Evolutionary conservation across 53 echinoderm and acorn worm species (phyloP).

Genomic region (Crossaster papposus): DNA sequence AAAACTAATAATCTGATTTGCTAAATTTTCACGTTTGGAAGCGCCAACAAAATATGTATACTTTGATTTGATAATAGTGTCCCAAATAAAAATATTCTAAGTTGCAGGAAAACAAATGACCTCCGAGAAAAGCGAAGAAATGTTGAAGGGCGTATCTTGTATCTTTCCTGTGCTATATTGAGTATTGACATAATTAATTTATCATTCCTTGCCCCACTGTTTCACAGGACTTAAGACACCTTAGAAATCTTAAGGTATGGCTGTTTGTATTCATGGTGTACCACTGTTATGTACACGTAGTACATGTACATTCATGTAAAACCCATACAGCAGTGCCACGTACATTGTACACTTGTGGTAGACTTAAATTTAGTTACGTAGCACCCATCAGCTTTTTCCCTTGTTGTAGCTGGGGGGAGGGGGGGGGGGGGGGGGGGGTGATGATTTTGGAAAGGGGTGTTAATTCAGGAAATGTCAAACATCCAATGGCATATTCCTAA

Average conservation of each 20-base stretch:
- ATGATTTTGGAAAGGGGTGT: neutral
- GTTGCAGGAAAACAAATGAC: too few relatives aligned
- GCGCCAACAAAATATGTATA: too few relatives aligned
- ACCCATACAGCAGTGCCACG: conserved; percentile 22
- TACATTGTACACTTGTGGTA: neutral
- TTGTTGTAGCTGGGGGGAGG: neutral
- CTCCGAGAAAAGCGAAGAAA: neutral
- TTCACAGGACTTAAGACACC: conserved; percentile 57
- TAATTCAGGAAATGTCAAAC: neutral
- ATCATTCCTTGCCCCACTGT: conserved; percentile 33
- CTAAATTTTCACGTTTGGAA: too few relatives aligned
- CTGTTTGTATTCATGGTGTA: conserved; percentile 49
- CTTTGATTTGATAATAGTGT: too few relatives aligned
- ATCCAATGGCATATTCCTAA: neutral
- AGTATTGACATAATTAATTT: neutral
- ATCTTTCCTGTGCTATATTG: neutral
- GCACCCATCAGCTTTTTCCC: neutral
- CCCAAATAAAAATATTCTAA: too few relatives aligned
- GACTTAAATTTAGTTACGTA: neutral
- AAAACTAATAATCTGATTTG: too few relatives aligned
- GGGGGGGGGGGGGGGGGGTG: neutral
- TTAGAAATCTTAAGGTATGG: conserved; percentile 65
- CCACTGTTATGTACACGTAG: conserved; percentile 28
- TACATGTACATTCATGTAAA: conserved; percentile 53
- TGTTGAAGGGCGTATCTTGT: neutral